Percentiles rank a stretch among this genome's conserved stretches.
Conservation (phyloP, 2,113 vertebrate genomes). For the Dasyurus viverrinus region DNA sequence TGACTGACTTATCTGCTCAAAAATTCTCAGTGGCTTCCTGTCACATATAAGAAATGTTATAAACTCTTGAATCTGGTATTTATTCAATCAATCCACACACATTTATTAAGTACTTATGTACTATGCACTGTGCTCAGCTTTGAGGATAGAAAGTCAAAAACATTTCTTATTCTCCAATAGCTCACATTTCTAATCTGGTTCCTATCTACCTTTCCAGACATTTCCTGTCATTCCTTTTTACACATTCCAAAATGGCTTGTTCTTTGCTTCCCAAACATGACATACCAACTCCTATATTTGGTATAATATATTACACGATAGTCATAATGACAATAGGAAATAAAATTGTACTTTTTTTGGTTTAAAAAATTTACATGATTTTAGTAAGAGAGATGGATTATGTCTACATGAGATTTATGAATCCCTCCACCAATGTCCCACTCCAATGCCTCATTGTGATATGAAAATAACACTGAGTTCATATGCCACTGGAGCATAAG, state of each 20-base stretch:
- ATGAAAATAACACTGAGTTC: too few species aligned
- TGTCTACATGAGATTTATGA: not conserved
- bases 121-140: not conserved
- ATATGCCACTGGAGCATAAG: too few species aligned
- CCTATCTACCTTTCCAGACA: not conserved
- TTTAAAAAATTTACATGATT: not conserved
- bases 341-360: not conserved
- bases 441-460: not conserved
- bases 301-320: not conserved
- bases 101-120: not conserved
- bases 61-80: not conserved
- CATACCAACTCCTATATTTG: not conserved
- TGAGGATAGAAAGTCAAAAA: not conserved
- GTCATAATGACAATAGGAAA: not conserved
- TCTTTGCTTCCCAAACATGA: not conserved
- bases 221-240: not conserved
- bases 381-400: slow-evolving; percentile 9
- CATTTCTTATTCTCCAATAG: not conserved
- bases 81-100: not conserved
- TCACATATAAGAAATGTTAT: not conserved
- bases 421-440: not conserved
- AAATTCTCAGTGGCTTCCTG: not conserved
- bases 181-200: not conserved
- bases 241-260: not conserved
- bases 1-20: not conserved